Base-by-base conservation (phyloP, 2,888 invertebrate species). In the Perizoma affinitatum region DNA sequence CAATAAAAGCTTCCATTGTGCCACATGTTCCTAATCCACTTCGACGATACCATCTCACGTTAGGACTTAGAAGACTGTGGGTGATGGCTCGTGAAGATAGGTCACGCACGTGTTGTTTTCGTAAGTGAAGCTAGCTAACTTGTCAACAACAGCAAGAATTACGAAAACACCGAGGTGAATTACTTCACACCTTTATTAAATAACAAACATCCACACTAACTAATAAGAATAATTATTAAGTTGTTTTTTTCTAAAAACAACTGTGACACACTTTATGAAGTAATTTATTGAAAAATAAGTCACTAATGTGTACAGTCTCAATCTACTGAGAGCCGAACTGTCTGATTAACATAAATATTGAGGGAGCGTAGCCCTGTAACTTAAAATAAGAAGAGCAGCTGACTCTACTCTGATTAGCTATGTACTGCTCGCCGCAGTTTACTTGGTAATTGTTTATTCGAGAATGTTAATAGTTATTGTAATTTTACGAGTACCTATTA, bases 351-450 rank as follows among this genome's bases (percentile, higher is more conserved):
- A 72, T 78, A 77, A 77, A 79, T 80, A 68, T 70, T 67, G 58
- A 64, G 70, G 61, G 66, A 78, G 72, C 69, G 74, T 71, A 50
- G 58, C 58, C 54, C 44, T 58, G 54, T 53, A 79, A 79, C 74
- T 80, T 79, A 78, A 75, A 76, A 79, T 72, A 73, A 76, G 68
- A 73, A 76, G 68, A 70, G 67, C 55, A 58, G 61, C 51, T 60
- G 61, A 66, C 66, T 65, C 41, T 42, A 50, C 59, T 58, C 54
- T 49, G 58, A 41, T 58, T 22, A 60, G 58, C 55, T 59, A 58
- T 44, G 46, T 60, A 47, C 41, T 51, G 22, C 47, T 51, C 42
- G 41, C 43, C 38, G 55, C 38, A 42, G 59, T 52, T 60, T 54
- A 50, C 57, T 52, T 40, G 11, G 48, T 44, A 61, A 63, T 53